Conservation (phyloP, 2,113 vertebrate species). For the Tachuris rubrigastra region DNA sequence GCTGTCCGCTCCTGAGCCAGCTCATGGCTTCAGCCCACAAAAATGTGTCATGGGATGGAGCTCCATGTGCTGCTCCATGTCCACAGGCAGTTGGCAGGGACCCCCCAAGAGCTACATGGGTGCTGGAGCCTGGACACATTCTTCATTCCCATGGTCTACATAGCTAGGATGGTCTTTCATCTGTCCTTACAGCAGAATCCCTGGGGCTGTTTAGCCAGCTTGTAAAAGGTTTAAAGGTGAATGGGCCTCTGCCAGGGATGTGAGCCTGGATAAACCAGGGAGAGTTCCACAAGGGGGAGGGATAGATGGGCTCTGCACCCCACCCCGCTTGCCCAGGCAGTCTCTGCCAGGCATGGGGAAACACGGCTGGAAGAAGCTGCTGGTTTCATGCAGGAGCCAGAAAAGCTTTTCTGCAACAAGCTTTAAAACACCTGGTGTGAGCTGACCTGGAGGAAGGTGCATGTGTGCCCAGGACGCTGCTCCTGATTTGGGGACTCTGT, state of each 20-base stretch:
- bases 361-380: neutral
- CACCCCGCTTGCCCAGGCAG: neutral
- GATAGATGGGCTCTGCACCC: neutral
- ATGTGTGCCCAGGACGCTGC: neutral
- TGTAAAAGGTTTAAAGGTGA: neutral
- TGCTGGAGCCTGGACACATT: neutral
- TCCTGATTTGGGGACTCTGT: neutral
- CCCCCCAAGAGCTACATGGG: accelerated
- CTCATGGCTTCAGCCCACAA: neutral
- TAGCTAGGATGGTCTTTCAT: neutral
- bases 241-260: neutral
- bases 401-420: slow-evolving; percentile 14
- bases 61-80: accelerated
- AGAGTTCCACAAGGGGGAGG: neutral
- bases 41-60: accelerated
- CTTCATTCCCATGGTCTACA: neutral
- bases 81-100: neutral
- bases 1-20: accelerated
- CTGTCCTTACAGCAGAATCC: neutral
- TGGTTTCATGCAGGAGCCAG: slow-evolving; percentile 35
- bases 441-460: neutral
- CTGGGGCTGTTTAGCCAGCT: neutral
- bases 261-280: neutral
- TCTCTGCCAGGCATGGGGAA: neutral
- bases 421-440: neutral